These are phyloP conservation scores for Phenganax marumi DNA, from an alignment of 92 coral and sea anemone genomes.

Conservation along the genomic window DNA sequence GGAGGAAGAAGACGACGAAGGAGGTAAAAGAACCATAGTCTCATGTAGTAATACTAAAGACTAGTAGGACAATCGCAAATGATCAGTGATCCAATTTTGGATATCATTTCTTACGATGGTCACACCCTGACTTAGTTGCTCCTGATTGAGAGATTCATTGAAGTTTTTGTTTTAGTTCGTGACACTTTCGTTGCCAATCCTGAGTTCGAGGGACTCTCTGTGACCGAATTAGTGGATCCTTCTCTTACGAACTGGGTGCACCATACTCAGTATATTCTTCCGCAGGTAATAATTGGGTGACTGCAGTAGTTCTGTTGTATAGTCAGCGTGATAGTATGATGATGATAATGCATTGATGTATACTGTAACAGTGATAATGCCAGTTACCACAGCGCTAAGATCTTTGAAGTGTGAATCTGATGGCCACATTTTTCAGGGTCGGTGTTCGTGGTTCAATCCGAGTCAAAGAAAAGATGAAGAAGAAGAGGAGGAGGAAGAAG, in stretches of 20 bases:
- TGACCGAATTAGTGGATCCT: slow-evolving; percentile 82
- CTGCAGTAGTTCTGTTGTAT: not conserved
- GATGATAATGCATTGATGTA: not conserved
- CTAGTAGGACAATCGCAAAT: no score
- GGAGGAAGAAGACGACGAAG: slow-evolving; percentile 96
- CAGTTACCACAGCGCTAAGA: no score
- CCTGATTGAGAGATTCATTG: no score
- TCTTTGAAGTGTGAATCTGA: no score
- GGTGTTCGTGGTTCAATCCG: slow-evolving; percentile 96
- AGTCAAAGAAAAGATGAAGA: slow-evolving; percentile 85
- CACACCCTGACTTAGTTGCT: not conserved
- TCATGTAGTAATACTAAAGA: no score
- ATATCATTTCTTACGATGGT: no score
- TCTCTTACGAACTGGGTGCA: slow-evolving; percentile 97
- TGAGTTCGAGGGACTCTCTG: slow-evolving; percentile 90
- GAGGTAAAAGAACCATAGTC: slow-evolving; percentile 51
- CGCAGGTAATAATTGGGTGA: slow-evolving; percentile 66
- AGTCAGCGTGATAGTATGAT: not conserved
- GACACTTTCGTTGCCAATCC: slow-evolving; percentile 89
- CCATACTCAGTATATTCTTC: slow-evolving; percentile 86
- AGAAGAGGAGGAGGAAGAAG: slow-evolving; percentile 96
- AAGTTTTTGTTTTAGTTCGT: slow-evolving; percentile 58
- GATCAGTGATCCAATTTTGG: not conserved
- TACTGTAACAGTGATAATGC: not conserved
- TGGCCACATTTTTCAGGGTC: slow-evolving; percentile 61